phyloP scores from a whole-genome alignment of 2,888 invertebrate genomes.

The Teleiodes luculella region DNA sequence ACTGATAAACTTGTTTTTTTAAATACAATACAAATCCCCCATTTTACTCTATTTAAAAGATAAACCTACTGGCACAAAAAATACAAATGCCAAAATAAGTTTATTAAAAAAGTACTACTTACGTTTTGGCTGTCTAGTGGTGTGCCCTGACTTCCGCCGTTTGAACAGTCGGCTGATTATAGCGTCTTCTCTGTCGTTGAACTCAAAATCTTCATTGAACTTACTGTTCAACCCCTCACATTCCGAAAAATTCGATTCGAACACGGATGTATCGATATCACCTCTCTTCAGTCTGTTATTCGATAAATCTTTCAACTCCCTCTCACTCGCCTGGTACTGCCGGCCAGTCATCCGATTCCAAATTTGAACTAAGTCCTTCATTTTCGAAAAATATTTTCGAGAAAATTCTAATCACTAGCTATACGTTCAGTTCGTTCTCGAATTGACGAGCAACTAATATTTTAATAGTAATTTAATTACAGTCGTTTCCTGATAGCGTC shows the following conservation, averaged over 20 bases:
- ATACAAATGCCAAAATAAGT: background rate
- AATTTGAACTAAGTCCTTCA: constrained; percentile 82
- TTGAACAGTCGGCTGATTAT: constrained; percentile 66
- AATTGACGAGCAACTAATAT: constrained; percentile 31
- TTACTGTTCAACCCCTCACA: constrained; percentile 62
- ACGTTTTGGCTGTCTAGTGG: constrained; percentile 62
- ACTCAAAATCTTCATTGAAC: constrained; percentile 56
- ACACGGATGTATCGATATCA: constrained; percentile 48
- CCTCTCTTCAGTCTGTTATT: constrained; percentile 49
- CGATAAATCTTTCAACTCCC: constrained; percentile 54
- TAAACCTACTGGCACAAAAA: background rate
- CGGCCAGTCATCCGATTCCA: constrained; percentile 75
- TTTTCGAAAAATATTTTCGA: constrained; percentile 37
- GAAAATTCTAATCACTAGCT: background rate
- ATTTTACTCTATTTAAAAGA: too few relatives aligned
- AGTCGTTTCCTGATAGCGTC: constrained; percentile 19
- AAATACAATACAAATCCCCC: too few relatives aligned
- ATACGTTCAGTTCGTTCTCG: constrained; percentile 19
- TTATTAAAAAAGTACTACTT: constrained; percentile 42
- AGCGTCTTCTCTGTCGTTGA: constrained; percentile 53
- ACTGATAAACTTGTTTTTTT: too few relatives aligned
- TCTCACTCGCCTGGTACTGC: constrained; percentile 66
- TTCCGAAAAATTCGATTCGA: constrained; percentile 55
- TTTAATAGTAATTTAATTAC: constrained; percentile 31
- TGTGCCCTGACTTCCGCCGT: constrained; percentile 50